phyloP scores from a whole-genome alignment of 2,113 vertebrate species.

The Corythoichthys haematopterus region DNA sequence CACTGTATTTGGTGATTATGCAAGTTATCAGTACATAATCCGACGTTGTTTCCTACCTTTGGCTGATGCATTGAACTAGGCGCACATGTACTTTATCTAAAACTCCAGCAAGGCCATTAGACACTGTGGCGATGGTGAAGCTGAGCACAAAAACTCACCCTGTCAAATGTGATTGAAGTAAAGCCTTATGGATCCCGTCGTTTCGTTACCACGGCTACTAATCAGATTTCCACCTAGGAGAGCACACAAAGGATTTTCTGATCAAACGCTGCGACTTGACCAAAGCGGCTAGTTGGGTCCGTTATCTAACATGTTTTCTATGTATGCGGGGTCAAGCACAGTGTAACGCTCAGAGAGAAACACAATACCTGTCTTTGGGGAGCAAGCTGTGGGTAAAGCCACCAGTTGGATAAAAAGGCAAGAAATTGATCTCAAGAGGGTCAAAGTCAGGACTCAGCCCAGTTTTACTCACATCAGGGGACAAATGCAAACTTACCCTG shows the following conservation, averaged over 20 bases:
- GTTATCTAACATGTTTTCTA: constrained; percentile 95
- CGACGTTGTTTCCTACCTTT: constrained; percentile 8
- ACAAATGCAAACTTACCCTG: constrained; percentile 38
- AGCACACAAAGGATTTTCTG: constrained; percentile 83
- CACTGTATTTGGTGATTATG: constrained; percentile 34
- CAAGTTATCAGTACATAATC: constrained; percentile 46
- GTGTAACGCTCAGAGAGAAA: constrained; percentile 88
- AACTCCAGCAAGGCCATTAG: constrained; percentile 22
- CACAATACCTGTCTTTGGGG: constrained; percentile 78
- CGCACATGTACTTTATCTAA: constrained; percentile 54
- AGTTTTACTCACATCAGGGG: constrained; percentile 40
- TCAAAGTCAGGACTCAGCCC: constrained; percentile 44
- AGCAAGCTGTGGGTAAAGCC: constrained; percentile 53
- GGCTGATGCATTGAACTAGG: constrained; percentile 55
- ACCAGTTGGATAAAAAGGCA: constrained; percentile 47
- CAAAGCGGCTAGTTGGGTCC: constrained; percentile 75
- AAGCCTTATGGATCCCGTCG: constrained; percentile 79
- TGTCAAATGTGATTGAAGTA: constrained; percentile 84
- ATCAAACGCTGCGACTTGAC: constrained; percentile 84
- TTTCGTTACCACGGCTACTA: constrained; percentile 89
- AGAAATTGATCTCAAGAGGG: constrained; percentile 49
- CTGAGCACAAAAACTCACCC: constrained; percentile 70
- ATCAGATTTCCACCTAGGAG: constrained; percentile 92
- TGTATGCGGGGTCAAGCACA: constrained; percentile 83
- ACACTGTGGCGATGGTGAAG: constrained; percentile 61